Percentiles rank a stretch among this genome's conserved stretches.
These are phyloP conservation scores for Adelosebastes latens DNA, from an alignment of 2,797 vertebrate species.

Conservation along the genomic window DNA sequence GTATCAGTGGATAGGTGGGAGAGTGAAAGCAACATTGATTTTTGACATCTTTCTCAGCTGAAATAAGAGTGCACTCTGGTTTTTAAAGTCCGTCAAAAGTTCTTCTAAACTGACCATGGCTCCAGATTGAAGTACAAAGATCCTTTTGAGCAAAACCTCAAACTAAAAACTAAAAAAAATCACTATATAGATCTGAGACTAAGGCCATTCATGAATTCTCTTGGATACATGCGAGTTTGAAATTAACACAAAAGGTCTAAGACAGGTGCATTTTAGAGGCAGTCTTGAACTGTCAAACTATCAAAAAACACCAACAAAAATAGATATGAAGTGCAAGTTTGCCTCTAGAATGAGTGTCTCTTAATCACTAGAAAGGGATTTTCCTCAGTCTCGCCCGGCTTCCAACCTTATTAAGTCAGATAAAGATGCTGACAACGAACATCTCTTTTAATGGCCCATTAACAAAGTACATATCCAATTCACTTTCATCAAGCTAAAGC, in stretches of 20 bases:
- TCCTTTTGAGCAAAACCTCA: not conserved
- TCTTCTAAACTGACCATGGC: not conserved
- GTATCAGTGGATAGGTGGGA: not conserved
- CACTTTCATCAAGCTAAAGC: slow-evolving; percentile 72
- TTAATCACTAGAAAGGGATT: not conserved
- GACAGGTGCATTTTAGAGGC: not conserved
- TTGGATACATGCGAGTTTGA: not conserved
- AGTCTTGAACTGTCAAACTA: not conserved
- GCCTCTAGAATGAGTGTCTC: not conserved
- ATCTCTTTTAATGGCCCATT: slow-evolving; percentile 57
- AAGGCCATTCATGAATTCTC: not conserved
- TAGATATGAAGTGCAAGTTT: not conserved
- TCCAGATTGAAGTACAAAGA: not conserved
- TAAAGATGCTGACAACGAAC: slow-evolving; percentile 63
- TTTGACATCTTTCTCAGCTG: not conserved
- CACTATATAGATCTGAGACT: not conserved
- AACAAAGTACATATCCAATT: slow-evolving; percentile 67
- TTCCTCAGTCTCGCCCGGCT: slow-evolving; percentile 5
- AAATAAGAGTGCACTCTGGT: not conserved
- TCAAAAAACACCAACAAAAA: not conserved
- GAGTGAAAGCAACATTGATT: not conserved
- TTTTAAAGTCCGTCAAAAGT: not conserved
- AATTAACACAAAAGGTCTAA: not conserved
- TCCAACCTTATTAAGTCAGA: slow-evolving; percentile 56
- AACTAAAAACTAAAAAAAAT: not conserved